Conservation (phyloP, 2,113 vertebrate genomes). For the Xiphophorus hellerii region DNA sequence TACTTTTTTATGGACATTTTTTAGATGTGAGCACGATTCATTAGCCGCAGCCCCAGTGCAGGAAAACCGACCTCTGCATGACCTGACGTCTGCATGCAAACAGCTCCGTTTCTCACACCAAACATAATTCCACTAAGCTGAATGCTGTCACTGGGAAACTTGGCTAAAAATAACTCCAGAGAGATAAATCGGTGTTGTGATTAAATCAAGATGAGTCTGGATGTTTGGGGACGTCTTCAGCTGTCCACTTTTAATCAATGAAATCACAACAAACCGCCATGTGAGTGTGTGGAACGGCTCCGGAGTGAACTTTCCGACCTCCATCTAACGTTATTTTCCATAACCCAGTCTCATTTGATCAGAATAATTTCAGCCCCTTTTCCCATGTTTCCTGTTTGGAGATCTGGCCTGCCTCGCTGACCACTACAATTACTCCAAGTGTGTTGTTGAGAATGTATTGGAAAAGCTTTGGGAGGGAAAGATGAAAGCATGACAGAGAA, state of each 20-base stretch:
- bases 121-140: conserved; percentile 71
- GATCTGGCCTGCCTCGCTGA: conserved; percentile 51
- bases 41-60: not conserved
- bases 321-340: conserved; percentile 57
- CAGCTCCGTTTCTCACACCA: conserved; percentile 56
- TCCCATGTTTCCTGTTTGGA: conserved; percentile 66
- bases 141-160: conserved; percentile 55
- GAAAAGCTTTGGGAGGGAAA: conserved; percentile 48
- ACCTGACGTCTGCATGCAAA: conserved; percentile 12
- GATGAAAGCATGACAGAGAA: conserved; percentile 55
- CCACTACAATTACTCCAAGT: conserved; percentile 60
- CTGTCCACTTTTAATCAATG: conserved; percentile 37
- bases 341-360: conserved; percentile 51
- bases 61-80: not conserved
- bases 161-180: conserved; percentile 67
- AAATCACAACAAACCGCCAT: conserved; percentile 56
- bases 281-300: conserved; percentile 41
- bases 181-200: conserved; percentile 35
- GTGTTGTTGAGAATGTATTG: conserved; percentile 59
- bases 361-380: conserved; percentile 58
- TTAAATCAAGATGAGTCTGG: conserved; percentile 39
- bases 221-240: conserved; percentile 18
- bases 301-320: conserved; percentile 35
- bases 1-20: no score
- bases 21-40: no score